phyloP scores from a whole-genome alignment of 2,888 invertebrate species.

The Helobdella robusta region DNA sequence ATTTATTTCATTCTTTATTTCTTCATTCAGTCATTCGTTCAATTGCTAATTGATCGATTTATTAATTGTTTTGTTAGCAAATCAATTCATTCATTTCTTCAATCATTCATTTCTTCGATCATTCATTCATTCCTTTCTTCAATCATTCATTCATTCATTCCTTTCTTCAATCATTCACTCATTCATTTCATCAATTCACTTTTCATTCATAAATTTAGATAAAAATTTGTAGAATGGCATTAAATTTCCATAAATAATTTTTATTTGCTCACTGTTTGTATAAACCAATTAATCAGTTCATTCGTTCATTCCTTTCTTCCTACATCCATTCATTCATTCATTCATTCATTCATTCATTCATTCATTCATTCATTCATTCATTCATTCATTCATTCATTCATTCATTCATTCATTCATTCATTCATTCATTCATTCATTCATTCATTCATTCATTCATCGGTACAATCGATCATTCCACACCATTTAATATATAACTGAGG shows the following conservation, averaged over 20 bases:
- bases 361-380: background rate
- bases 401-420: background rate
- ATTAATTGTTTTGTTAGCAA: no score
- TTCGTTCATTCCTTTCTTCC: background rate
- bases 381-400: background rate
- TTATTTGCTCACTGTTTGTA: no score
- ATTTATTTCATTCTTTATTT: background rate
- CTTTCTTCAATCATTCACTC: background rate
- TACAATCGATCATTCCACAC: no score
- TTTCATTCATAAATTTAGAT: background rate
- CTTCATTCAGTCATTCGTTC: background rate
- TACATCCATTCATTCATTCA: background rate
- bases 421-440: background rate
- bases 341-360: background rate
- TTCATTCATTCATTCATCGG: background rate
- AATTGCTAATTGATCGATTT: no score
- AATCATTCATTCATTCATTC: background rate
- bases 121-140: background rate
- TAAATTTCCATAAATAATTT: no score
- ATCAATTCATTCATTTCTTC: background rate
- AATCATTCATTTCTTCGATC: background rate
- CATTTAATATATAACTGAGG: no score
- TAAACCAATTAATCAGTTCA: no score
- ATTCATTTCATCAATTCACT: background rate
- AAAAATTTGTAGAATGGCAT: no score